Conservation (phyloP, 2,113 vertebrate genomes). For the Ursus arctos region DNA sequence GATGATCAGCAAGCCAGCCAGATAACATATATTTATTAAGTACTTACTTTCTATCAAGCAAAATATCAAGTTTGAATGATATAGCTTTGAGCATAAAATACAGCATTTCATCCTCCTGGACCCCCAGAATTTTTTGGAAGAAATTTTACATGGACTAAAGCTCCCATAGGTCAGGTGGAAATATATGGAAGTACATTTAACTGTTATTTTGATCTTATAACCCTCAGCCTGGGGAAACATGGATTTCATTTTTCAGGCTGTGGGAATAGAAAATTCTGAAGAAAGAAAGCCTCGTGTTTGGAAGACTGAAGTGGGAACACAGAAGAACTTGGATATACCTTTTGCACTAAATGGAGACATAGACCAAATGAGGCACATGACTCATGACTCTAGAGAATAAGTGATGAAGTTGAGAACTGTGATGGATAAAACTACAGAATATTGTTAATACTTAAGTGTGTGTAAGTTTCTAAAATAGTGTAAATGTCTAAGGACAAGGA, state of each 20-base stretch:
- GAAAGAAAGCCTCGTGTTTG: background rate
- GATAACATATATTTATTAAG: background rate
- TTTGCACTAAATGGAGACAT: background rate
- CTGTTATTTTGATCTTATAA: background rate
- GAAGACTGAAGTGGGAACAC: background rate
- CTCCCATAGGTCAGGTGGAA: background rate
- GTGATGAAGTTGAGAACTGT: background rate
- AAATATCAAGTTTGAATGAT: background rate
- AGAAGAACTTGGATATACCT: background rate
- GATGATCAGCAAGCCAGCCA: background rate
- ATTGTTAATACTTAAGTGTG: background rate
- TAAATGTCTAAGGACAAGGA: background rate
- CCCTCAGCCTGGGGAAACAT: background rate
- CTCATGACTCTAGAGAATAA: background rate
- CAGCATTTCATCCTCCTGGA: background rate
- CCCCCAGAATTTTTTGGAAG: background rate
- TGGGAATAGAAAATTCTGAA: slow-evolving; percentile 1
- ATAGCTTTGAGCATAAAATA: background rate
- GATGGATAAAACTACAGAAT: background rate
- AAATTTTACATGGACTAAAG: background rate
- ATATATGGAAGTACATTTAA: background rate
- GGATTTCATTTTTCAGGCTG: background rate
- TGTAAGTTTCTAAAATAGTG: background rate
- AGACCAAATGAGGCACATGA: background rate
- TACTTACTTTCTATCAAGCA: background rate